A percentile compares a stretch with the other conserved stretches of the same genome.
Conservation (phyloP, 2,113 vertebrate genomes). For the Pontoporia blainvillei region DNA sequence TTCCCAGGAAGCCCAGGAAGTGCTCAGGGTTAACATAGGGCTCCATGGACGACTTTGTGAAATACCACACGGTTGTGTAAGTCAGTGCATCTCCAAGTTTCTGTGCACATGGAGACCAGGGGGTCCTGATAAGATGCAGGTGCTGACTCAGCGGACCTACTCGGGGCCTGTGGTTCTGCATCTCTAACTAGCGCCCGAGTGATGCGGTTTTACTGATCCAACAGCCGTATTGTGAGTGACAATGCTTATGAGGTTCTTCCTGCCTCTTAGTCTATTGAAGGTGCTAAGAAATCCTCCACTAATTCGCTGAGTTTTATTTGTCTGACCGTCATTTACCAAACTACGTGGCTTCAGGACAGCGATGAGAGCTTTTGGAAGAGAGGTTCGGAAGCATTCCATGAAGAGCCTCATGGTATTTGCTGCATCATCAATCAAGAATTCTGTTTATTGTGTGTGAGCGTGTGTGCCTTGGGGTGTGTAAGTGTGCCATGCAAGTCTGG, state of each 20-base stretch:
- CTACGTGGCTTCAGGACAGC: too few species aligned
- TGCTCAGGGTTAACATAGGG: neutral
- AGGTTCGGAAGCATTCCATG: neutral
- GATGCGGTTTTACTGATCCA: neutral
- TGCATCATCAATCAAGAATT: neutral
- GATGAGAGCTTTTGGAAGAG: neutral
- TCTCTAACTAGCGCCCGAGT: rapidly evolving
- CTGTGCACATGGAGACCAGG: rapidly evolving
- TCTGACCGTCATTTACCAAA: neutral
- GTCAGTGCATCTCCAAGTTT: neutral
- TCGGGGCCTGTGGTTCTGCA: neutral
- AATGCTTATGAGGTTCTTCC: neutral
- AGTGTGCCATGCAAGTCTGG: neutral
- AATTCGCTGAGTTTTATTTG: neutral
- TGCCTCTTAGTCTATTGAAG: neutral
- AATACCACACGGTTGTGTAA: neutral
- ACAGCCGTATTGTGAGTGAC: neutral
- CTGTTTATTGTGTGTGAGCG: neutral
- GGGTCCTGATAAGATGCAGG: neutral
- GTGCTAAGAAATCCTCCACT: neutral
- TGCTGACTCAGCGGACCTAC: neutral
- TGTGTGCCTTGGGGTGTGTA: neutral
- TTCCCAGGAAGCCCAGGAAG: neutral
- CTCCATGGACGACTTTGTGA: neutral
- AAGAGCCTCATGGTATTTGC: neutral